Conservation (phyloP, 1,140 invertebrate genomes). For the Amphibalanus amphitrite region DNA sequence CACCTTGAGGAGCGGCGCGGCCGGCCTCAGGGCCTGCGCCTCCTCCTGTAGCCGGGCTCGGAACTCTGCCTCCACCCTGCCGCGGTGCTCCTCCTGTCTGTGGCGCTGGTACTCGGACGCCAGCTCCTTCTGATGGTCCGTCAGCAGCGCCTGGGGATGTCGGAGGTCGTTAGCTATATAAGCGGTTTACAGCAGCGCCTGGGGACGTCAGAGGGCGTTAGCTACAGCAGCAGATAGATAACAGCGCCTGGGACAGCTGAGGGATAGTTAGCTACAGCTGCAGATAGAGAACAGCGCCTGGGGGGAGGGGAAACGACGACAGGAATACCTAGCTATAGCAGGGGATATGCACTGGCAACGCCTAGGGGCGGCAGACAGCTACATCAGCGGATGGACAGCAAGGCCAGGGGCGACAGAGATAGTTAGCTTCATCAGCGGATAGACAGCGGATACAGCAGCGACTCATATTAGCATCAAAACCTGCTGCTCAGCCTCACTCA, state of each 20-base stretch:
- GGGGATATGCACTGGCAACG: too few species aligned
- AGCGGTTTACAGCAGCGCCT: neutral
- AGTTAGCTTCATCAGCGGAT: too few species aligned
- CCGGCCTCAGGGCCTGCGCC: neutral
- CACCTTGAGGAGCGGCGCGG: conserved; percentile 3
- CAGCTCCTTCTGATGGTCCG: neutral
- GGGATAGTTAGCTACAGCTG: neutral
- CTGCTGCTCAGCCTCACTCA: too few species aligned
- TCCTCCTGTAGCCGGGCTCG: neutral
- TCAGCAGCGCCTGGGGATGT: neutral
- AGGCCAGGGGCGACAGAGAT: too few species aligned
- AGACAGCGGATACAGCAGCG: too few species aligned
- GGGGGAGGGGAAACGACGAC: too few species aligned
- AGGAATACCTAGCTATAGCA: too few species aligned
- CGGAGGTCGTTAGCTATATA: too few species aligned
- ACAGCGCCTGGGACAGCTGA: neutral
- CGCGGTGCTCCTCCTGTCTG: neutral
- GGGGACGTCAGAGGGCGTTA: neutral
- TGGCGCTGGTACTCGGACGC: neutral
- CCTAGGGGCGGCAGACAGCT: too few species aligned
- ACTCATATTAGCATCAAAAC: too few species aligned
- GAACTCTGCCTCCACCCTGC: neutral
- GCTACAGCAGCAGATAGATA: neutral
- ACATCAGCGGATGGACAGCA: too few species aligned
- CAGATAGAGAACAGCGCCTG: too few species aligned